These are phyloP conservation scores for Margaritifera margaritifera DNA, from an alignment of 2,888 invertebrate species.

Conservation along the genomic window DNA sequence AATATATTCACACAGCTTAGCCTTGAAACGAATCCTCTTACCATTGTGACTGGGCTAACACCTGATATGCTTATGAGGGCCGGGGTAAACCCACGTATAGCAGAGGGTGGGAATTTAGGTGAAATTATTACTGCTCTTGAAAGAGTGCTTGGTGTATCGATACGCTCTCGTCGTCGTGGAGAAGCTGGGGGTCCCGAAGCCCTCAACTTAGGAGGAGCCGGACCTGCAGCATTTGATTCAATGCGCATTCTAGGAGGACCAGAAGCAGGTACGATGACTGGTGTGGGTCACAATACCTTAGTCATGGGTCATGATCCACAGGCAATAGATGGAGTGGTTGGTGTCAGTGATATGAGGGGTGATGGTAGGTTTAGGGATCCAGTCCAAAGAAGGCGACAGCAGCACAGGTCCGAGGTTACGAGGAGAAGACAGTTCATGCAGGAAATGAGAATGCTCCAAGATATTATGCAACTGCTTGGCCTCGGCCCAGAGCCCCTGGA, in stretches of 20 bases:
- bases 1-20: constrained; percentile 28
- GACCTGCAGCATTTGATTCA: constrained; percentile 2
- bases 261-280: not conserved
- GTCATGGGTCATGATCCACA: not conserved
- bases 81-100: constrained; percentile 35
- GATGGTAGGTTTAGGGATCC: not conserved
- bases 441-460: constrained; percentile 29
- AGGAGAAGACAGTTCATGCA: constrained; percentile 30
- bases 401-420: not conserved
- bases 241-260: not conserved
- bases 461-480: constrained; percentile 33
- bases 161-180: constrained; percentile 7
- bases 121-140: constrained; percentile 34
- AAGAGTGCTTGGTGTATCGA: constrained; percentile 25
- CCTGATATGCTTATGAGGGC: constrained; percentile 38
- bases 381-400: not conserved
- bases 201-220: not conserved
- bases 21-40: constrained; percentile 22
- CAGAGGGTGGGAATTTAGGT: constrained; percentile 29
- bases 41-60: constrained; percentile 27
- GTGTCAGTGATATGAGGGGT: not conserved
- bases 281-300: not conserved
- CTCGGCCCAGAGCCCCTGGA: constrained; percentile 36
- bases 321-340: not conserved
- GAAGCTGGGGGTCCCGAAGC: constrained; percentile 7